Base-by-base conservation (phyloP, 2,113 vertebrate genomes). In the Tupaia chinensis region DNA sequence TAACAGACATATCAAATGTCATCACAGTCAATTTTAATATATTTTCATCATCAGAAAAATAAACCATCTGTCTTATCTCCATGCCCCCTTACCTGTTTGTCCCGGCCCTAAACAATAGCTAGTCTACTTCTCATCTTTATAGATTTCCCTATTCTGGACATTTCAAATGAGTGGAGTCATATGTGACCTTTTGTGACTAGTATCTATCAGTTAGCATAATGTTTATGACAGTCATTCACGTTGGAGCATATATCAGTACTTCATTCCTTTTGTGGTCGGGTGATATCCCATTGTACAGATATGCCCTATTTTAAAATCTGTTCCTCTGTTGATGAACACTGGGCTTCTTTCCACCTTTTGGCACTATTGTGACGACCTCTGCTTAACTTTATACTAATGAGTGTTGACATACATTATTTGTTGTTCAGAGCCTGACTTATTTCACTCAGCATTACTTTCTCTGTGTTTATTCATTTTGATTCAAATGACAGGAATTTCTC, bases 21-120 rank as follows among this genome's bases (percentile, higher is more conserved):
- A 81, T 25, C 14, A 77, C 7, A 72, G 11, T 68, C 27, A 34
- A 70, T 73, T 77, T 91, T 87, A 22, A 15, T 60, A 4, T 84
- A 25, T 74, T 73, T 96, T 82, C 69, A 80, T 81, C 76, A 81
- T 16, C 53, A 85, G 74, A 89, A 80, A 96, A 86, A 84, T 27
- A 77, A 34, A 13, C 2, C 17, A 29, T 11, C 44, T 78, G 25
- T 6, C 23, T 15, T 63, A 77, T 7, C 7, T 14, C 29, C 9
- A 34, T 7, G 53, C 16, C 13, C 16, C n/a, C 2, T 17, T 3
- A 5, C 7, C 7, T 27, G 23, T 68, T 80, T 82, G 8, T n/a
- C 61, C 34, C 69, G 91, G 27, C 32, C 29, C 34, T 63, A 81
- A 91, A 53, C n/a, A 88, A 34, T 4, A 19, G 56, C 32, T 90